Conservation (phyloP, 2,113 vertebrate species). For the Thymallus thymallus region DNA sequence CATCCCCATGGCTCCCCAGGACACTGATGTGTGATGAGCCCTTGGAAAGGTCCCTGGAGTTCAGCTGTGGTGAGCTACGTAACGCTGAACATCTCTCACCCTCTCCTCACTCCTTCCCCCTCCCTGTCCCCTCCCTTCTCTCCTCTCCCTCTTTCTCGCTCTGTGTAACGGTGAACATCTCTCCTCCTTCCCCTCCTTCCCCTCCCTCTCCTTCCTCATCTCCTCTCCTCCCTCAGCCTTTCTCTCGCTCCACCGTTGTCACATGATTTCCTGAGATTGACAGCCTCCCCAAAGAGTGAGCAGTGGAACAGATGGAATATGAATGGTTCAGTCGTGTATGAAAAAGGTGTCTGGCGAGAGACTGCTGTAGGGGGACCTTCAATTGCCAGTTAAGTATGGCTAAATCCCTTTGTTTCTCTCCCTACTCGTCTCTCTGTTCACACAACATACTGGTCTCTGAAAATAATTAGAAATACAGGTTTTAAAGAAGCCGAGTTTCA, state of each 20-base stretch:
- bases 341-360: constrained; percentile 77
- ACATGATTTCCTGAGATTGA: constrained; percentile 93
- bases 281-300: constrained; percentile 95
- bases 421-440: constrained; percentile 3
- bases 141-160: constrained; percentile 52
- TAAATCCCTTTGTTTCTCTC: constrained; percentile 61
- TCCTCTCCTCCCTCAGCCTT: constrained; percentile 65
- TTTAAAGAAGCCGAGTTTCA: constrained; percentile 29
- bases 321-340: constrained; percentile 96
- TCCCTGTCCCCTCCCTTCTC: constrained; percentile 25
- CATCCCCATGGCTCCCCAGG: constrained; percentile 67
- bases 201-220: constrained; percentile 27
- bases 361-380: constrained; percentile 64
- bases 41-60: constrained; percentile 90
- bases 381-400: constrained; percentile 69
- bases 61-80: constrained; percentile 75
- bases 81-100: constrained; percentile 3
- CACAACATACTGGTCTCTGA: constrained; percentile 16
- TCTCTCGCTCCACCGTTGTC: constrained; percentile 62
- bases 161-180: constrained; percentile 2
- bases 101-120: constrained; percentile 11
- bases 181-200: constrained; percentile 14
- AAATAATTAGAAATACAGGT: constrained; percentile 1
- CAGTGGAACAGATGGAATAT: constrained; percentile 96
- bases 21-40: constrained; percentile 81